Conservation (phyloP, 2,888 invertebrate genomes). For the Phortica magna region DNA sequence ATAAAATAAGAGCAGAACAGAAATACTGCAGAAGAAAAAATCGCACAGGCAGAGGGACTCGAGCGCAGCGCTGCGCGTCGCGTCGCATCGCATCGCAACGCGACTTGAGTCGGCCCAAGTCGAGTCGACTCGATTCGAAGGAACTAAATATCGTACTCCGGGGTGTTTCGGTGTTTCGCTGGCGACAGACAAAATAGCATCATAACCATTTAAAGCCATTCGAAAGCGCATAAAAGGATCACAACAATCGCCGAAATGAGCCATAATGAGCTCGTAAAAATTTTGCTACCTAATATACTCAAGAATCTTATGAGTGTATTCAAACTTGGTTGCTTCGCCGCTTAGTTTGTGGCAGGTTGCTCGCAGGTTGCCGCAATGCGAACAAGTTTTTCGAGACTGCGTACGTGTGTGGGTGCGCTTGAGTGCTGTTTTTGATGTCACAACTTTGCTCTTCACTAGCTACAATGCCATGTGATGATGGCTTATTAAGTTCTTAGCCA, state of each 20-base stretch:
- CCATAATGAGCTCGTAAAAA: slow-evolving; percentile 79
- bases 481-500: not conserved
- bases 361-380: slow-evolving; percentile 32
- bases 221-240: slow-evolving; percentile 79
- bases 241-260: slow-evolving; percentile 79
- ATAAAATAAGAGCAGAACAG: slow-evolving; percentile 39
- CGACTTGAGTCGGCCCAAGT: not conserved
- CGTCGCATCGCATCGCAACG: not conserved
- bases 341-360: slow-evolving; percentile 21
- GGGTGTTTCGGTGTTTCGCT: slow-evolving; percentile 52
- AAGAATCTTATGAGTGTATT: slow-evolving; percentile 75
- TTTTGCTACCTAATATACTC: slow-evolving; percentile 79
- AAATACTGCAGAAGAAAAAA: slow-evolving; percentile 49
- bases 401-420: slow-evolving; percentile 3
- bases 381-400: slow-evolving; percentile 4
- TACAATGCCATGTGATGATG: not conserved
- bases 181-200: slow-evolving; percentile 71
- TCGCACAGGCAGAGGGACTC: slow-evolving; percentile 61
- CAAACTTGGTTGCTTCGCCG: slow-evolving; percentile 65
- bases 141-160: slow-evolving; percentile 40
- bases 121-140: not conserved
- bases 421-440: not conserved
- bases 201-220: slow-evolving; percentile 77
- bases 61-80: slow-evolving; percentile 4
- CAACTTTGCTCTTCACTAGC: not conserved